These are phyloP conservation scores for Cryptoblepharus egeriae DNA, from an alignment of 2,797 vertebrate species.

Conservation along the genomic window DNA sequence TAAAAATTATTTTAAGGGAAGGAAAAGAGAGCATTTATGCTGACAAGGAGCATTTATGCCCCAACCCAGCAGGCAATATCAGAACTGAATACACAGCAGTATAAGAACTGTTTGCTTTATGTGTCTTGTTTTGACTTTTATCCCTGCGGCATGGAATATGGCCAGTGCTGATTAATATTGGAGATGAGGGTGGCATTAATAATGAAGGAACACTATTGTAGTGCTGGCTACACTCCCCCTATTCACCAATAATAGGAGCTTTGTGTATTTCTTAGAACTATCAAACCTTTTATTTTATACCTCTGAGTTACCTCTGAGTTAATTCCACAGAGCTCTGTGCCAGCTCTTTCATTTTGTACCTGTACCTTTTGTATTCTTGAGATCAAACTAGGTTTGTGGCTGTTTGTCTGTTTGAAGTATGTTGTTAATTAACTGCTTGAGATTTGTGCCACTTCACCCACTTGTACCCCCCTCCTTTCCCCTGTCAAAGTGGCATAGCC, in stretches of 20 bases:
- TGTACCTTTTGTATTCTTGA: background rate
- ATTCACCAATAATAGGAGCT: too few species aligned
- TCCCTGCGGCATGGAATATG: background rate
- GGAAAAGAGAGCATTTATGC: background rate
- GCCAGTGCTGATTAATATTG: background rate
- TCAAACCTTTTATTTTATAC: background rate
- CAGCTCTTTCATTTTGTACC: background rate
- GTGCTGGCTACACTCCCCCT: too few species aligned
- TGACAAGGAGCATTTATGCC: background rate
- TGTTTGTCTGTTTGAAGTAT: background rate
- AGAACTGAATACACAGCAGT: too few species aligned
- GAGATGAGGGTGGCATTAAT: background rate
- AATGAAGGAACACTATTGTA: background rate
- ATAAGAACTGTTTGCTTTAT: background rate
- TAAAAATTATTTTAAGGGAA: background rate
- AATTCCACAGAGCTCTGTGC: background rate
- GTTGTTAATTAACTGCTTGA: background rate
- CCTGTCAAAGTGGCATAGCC: background rate
- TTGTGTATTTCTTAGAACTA: background rate
- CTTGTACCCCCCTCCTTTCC: background rate
- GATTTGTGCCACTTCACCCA: background rate
- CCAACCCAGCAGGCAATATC: background rate
- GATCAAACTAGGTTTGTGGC: background rate
- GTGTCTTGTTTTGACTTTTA: background rate
- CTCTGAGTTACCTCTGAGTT: too few species aligned